These are phyloP conservation scores for Trochalopteron elliotii DNA, from an alignment of 2,113 vertebrate species.

Conservation along the genomic window DNA sequence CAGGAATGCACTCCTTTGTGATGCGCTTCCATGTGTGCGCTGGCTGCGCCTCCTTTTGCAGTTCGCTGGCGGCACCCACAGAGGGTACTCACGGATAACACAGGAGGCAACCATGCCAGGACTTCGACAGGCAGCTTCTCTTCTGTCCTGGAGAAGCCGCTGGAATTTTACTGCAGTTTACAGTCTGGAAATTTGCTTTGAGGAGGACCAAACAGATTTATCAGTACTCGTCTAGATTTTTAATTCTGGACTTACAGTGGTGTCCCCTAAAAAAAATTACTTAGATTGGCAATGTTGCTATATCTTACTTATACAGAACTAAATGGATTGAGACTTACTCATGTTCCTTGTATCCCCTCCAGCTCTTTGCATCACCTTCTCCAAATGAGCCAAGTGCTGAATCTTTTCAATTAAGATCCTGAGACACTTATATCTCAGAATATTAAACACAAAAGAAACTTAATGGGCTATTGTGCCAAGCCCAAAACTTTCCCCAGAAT, in stretches of 20 bases:
- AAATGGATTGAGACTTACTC: rapidly evolving
- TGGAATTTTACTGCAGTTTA: neutral
- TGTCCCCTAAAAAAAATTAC: neutral
- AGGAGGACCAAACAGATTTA: neutral
- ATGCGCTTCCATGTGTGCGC: rapidly evolving
- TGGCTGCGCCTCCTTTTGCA: neutral
- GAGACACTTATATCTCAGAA: neutral
- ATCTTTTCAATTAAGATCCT: neutral
- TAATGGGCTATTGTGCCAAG: rapidly evolving
- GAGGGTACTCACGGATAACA: neutral
- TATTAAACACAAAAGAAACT: neutral
- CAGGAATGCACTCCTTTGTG: rapidly evolving
- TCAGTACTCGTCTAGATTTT: neutral
- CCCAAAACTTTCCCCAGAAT: neutral
- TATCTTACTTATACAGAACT: neutral
- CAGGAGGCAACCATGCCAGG: rapidly evolving
- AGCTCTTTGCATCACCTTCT: neutral
- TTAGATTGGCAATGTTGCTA: neutral
- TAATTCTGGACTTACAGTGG: neutral
- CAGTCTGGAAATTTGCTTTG: neutral
- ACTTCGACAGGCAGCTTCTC: no score
- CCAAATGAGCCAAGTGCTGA: neutral
- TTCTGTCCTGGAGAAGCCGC: rapidly evolving
- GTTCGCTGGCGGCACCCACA: rapidly evolving
- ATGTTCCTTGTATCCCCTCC: neutral